Base-by-base conservation (phyloP, 2,888 invertebrate species). In the Drosophila cognata region DNA sequence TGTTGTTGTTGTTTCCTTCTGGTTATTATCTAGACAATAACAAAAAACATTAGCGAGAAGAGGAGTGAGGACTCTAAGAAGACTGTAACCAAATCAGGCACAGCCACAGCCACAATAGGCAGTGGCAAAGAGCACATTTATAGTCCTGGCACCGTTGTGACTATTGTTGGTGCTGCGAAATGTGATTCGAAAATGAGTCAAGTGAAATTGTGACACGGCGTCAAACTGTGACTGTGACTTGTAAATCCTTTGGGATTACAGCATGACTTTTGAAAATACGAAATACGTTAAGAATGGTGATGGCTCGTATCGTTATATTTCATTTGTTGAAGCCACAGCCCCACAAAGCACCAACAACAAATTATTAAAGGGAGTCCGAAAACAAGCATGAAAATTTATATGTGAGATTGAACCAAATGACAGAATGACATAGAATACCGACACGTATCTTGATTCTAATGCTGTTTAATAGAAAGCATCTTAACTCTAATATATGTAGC, bases 1-100 rank as follows among this genome's bases (percentile, higher is more conserved):
- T 77, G 46, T 38, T 66, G n/a, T 55, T 56, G 55, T n/a, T 56
- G 38, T 57, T 31, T 31, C 21, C 21, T 1, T 31, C 48, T 73
- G 60, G 66, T 82, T 85, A 83, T 82, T 85, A 83, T 77, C 73
- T 38, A 70, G 71, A 80, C 67, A 84, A 73, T 71, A 73, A 67
- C 55, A 68, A 31, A 53, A 64, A 63, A 52, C 43, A 55, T n/a
- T 50, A 38, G 46, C 29, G 36, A 21, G 33, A 13, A 38, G 33
- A 51, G 52, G 60, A 60, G 35, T 29, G 57, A 48, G 46, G 25
- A 16, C 46, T 46, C 46, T 2, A 2, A 8, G 25, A 46, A 25
- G 46, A 79, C 36, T 62, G 76, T 57, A 79, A 68, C 67, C 73
- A 69, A 79, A 77, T 72, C 25, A 16, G 25, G 7, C 7, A 25